A percentile compares a stretch with the other conserved stretches of the same genome.
These are phyloP conservation scores for Phalloptychus januarius DNA, from an alignment of 2,797 vertebrate genomes.

Conservation along the genomic window DNA sequence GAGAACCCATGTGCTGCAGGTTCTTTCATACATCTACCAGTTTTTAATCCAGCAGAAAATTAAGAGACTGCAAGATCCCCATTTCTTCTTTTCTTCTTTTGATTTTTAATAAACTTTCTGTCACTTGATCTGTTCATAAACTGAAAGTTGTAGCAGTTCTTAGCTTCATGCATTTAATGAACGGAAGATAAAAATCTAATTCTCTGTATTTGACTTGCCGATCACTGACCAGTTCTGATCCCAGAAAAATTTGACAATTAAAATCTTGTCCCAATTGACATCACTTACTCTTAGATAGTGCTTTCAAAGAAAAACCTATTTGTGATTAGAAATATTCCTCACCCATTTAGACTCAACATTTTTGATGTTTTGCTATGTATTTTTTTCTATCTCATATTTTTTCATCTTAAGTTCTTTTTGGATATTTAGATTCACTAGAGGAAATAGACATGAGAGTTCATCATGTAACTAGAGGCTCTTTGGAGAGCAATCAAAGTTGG, in stretches of 20 bases:
- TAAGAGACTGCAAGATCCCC: not conserved
- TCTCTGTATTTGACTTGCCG: not conserved
- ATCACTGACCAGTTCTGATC: not conserved
- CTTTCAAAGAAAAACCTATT: not conserved
- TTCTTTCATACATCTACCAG: not conserved
- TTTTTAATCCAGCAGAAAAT: constrained; percentile 5
- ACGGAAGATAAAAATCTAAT: not conserved
- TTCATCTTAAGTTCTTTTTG: constrained; percentile 34
- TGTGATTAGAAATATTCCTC: not conserved
- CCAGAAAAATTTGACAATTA: not conserved
- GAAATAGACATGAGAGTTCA: constrained; percentile 20
- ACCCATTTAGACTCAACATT: constrained; percentile 9
- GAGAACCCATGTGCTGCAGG: not conserved
- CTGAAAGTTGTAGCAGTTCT: not conserved
- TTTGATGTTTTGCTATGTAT: not conserved
- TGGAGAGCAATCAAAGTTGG: constrained; percentile 40
- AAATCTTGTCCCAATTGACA: not conserved
- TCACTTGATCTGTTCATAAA: not conserved
- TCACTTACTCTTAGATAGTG: not conserved
- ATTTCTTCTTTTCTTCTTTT: not conserved
- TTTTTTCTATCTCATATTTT: constrained; percentile 1
- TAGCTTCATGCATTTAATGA: not conserved
- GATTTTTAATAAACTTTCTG: not conserved
- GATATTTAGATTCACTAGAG: constrained; percentile 17
- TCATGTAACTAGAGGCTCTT: constrained; percentile 33